Evolutionary conservation across 1,140 invertebrate genomes (phyloP).

Genomic region (Brachionus manjavacas): DNA sequence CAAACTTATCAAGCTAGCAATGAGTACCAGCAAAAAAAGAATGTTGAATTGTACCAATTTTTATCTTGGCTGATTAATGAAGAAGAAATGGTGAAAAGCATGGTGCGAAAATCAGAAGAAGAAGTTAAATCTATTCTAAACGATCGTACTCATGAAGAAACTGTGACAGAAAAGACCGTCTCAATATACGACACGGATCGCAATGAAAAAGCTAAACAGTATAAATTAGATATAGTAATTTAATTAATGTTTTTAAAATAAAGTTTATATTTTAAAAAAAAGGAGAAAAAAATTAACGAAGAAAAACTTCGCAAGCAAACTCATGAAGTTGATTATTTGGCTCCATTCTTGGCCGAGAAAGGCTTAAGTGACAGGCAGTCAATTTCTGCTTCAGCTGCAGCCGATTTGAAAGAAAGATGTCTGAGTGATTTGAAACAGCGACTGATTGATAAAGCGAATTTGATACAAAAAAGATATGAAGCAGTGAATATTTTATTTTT

Average conservation of each 20-base stretch:
- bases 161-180: slow-evolving; percentile 51
- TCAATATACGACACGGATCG: slow-evolving; percentile 57
- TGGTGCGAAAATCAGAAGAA: slow-evolving; percentile 53
- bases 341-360: slow-evolving; percentile 56
- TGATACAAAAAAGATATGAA: slow-evolving; percentile 58
- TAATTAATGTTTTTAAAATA: no score
- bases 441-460: slow-evolving; percentile 57
- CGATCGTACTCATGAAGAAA: slow-evolving; percentile 52
- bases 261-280: not conserved
- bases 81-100: slow-evolving; percentile 50
- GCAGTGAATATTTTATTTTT: slow-evolving; percentile 47
- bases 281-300: slow-evolving; percentile 53
- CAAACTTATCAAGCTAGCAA: slow-evolving; percentile 55
- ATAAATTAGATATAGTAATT: slow-evolving; percentile 53
- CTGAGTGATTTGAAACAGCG: slow-evolving; percentile 56
- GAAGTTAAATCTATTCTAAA: slow-evolving; percentile 48
- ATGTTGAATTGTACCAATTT: slow-evolving; percentile 55
- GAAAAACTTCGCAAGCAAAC: slow-evolving; percentile 55
- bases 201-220: slow-evolving; percentile 58
- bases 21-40: slow-evolving; percentile 48
- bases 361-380: slow-evolving; percentile 46
- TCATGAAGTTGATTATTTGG: slow-evolving; percentile 57
- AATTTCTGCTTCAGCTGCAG: slow-evolving; percentile 49
- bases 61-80: slow-evolving; percentile 50
- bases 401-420: slow-evolving; percentile 54